These are phyloP conservation scores for Pseudotriccus pelzelni DNA, from an alignment of 2,797 vertebrate species.

Conservation along the genomic window DNA sequence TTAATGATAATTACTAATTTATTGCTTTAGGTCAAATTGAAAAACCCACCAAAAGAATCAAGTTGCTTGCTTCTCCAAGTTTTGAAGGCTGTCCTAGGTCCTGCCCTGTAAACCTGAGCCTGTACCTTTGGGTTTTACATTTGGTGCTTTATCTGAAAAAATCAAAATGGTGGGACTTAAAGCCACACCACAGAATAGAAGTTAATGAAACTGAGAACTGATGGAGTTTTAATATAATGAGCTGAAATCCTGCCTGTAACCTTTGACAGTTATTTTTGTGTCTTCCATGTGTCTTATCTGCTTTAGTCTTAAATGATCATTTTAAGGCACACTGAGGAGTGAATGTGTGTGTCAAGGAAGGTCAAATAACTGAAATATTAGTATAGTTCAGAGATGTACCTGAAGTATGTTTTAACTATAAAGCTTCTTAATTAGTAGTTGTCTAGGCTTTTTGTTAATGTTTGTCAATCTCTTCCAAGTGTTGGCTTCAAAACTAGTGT, in stretches of 20 bases:
- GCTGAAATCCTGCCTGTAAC: neutral
- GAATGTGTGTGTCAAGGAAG: neutral
- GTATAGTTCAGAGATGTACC: slow-evolving; percentile 8
- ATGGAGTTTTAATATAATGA: neutral
- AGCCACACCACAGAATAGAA: neutral
- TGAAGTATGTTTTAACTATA: slow-evolving; percentile 15
- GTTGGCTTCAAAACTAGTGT: neutral
- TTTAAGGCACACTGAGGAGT: neutral
- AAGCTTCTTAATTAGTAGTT: slow-evolving; percentile 39
- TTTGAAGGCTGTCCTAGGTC: neutral
- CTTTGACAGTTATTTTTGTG: neutral
- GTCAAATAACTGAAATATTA: neutral
- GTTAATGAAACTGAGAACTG: neutral
- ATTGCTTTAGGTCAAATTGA: neutral
- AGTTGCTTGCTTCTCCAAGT: neutral
- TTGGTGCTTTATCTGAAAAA: neutral
- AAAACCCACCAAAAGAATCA: neutral
- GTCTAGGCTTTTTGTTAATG: neutral
- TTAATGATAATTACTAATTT: neutral
- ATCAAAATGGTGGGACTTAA: neutral
- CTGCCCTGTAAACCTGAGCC: neutral
- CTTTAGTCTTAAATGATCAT: slow-evolving; percentile 26
- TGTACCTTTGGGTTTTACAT: neutral
- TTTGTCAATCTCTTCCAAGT: neutral
- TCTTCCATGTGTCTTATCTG: neutral